Percentiles rank a stretch among this genome's conserved stretches.
These are phyloP conservation scores for Echinometra lucunter DNA, from an alignment of 53 echinoderm and acorn worm species.

Conservation along the genomic window DNA sequence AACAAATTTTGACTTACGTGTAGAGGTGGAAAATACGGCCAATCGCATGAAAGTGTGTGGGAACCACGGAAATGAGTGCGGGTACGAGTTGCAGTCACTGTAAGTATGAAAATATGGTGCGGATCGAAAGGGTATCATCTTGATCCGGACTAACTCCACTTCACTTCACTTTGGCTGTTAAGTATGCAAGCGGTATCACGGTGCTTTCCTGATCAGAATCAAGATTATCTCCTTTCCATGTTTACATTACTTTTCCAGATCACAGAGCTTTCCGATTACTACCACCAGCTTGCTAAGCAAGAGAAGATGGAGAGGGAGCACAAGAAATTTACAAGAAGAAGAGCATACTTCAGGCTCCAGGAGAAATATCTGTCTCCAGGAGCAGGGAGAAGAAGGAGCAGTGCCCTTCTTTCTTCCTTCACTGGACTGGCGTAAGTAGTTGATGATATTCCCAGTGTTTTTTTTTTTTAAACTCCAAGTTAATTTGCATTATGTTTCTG, in stretches of 20 bases:
- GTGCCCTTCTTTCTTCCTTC: slow-evolving; percentile 82
- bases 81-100: too few species aligned
- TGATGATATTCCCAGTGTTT: not conserved
- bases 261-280: slow-evolving; percentile 84
- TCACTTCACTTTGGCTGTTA: too few species aligned
- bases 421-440: slow-evolving; percentile 85
- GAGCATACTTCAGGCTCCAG: slow-evolving; percentile 92
- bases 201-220: too few species aligned
- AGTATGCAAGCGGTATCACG: too few species aligned
- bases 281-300: slow-evolving; percentile 89
- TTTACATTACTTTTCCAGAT: slow-evolving; percentile 78
- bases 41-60: too few species aligned
- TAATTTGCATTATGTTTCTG: not conserved
- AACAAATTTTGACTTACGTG: too few species aligned
- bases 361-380: slow-evolving; percentile 88
- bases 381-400: slow-evolving; percentile 79
- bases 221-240: too few species aligned
- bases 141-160: too few species aligned
- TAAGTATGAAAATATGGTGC: too few species aligned
- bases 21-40: too few species aligned
- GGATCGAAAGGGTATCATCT: too few species aligned
- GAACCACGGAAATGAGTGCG: too few species aligned
- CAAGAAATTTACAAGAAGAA: slow-evolving; percentile 88
- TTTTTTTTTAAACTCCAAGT: not conserved
- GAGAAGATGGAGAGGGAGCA: slow-evolving; percentile 96